These are phyloP conservation scores for Macrobrachium nipponense DNA, from an alignment of 1,140 invertebrate species.

Conservation along the genomic window DNA sequence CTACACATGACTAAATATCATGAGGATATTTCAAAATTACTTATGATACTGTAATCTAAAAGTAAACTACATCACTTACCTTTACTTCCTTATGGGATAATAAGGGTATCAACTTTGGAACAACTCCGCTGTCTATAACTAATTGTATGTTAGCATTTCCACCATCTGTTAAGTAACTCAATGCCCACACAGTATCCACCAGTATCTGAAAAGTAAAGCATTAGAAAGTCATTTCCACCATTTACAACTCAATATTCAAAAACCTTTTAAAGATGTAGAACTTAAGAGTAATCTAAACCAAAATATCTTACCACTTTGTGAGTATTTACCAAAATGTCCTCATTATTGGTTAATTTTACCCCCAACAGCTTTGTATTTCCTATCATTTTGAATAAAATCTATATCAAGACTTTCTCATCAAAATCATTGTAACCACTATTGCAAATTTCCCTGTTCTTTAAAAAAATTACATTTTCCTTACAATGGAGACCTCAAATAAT, in stretches of 20 bases:
- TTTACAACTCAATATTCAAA: neutral
- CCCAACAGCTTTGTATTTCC: too few relatives aligned
- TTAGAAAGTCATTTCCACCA: conserved; percentile 8
- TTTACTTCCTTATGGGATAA: conserved; percentile 97
- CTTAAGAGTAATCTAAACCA: too few relatives aligned
- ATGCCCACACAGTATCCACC: conserved; percentile 98
- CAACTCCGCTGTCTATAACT: conserved; percentile 96
- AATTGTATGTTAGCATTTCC: conserved; percentile 99
- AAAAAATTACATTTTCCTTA: too few relatives aligned
- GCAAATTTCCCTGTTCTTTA: too few relatives aligned
- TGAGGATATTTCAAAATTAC: too few relatives aligned
- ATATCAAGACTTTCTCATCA: too few relatives aligned
- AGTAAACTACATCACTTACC: conserved; percentile 68
- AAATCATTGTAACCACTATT: too few relatives aligned
- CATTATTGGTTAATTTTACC: too few relatives aligned
- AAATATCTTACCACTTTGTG: too few relatives aligned
- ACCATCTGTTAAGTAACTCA: conserved; percentile 98
- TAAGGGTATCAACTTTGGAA: conserved; percentile 93
- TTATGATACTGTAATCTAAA: neutral
- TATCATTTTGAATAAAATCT: too few relatives aligned
- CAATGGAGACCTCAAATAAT: too few relatives aligned
- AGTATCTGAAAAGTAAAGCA: conserved; percentile 80
- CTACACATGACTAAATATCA: neutral
- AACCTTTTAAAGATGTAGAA: neutral
- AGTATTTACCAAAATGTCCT: too few relatives aligned